Evolutionary conservation across 2,113 vertebrate species (phyloP).

Genomic region (Desmodus rotundus): DNA sequence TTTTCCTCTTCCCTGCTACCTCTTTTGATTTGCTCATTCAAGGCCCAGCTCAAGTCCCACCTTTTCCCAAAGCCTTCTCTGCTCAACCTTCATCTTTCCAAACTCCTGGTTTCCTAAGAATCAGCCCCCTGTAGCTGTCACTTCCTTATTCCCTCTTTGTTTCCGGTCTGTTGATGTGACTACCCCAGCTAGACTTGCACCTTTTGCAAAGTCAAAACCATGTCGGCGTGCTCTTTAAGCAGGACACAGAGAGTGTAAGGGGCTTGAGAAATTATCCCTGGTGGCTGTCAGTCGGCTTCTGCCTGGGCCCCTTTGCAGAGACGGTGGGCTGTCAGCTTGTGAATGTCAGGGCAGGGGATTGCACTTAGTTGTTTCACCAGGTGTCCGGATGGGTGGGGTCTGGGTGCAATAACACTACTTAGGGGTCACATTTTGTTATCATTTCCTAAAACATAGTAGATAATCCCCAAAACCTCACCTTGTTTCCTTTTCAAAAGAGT

Average conservation of each 20-base stretch:
- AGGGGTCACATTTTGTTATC: not conserved
- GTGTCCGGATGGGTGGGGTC: not conserved
- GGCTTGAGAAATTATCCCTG: not conserved
- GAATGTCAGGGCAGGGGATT: not conserved
- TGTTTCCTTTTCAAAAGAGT: not conserved
- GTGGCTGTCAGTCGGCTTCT: too few species aligned
- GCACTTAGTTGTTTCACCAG: not conserved
- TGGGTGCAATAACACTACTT: not conserved
- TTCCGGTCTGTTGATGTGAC: not conserved
- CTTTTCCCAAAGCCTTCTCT: not conserved
- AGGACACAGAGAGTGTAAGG: not conserved
- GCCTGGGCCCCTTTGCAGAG: not conserved
- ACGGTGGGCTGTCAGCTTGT: rapidly evolving
- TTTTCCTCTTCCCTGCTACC: too few species aligned
- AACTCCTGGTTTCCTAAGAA: not conserved
- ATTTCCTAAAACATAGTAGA: not conserved
- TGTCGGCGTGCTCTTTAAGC: not conserved
- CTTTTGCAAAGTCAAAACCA: not conserved
- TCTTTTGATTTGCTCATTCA: not conserved
- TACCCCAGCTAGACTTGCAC: not conserved
- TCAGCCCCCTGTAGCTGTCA: not conserved
- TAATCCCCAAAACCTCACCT: not conserved
- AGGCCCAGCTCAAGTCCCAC: not conserved
- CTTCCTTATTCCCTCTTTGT: not conserved
- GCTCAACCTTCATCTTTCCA: not conserved